Evolutionary conservation across 2,888 invertebrate genomes (phyloP).

Genomic region (Zootermopsis nevadensis): DNA sequence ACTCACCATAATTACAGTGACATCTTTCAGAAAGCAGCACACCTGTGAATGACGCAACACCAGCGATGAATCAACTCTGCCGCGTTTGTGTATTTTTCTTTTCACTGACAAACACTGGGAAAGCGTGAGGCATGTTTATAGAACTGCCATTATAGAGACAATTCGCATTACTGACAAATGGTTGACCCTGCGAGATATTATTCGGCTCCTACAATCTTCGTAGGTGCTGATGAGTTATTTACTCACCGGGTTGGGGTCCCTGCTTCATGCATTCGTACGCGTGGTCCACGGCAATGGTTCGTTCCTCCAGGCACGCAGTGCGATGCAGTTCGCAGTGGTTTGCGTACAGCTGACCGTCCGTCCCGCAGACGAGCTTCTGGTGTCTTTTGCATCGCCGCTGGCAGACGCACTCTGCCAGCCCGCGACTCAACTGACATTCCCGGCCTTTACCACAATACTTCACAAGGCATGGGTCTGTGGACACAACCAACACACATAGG

Average conservation of each 20-base stretch:
- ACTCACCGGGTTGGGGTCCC: background rate
- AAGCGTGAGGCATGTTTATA: too few species aligned
- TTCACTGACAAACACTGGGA: too few species aligned
- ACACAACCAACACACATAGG: background rate
- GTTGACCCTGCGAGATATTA: too few species aligned
- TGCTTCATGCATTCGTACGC: slow-evolving; percentile 65
- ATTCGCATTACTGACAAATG: too few species aligned
- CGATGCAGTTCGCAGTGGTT: slow-evolving; percentile 77
- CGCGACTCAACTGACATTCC: slow-evolving; percentile 69
- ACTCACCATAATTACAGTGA: too few species aligned
- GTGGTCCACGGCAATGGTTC: slow-evolving; percentile 68
- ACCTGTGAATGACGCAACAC: too few species aligned
- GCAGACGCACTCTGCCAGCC: slow-evolving; percentile 72
- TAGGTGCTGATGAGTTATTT: too few species aligned
- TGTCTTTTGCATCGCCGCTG: slow-evolving; percentile 68
- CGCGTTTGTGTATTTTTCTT: too few species aligned
- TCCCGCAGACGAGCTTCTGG: slow-evolving; percentile 72
- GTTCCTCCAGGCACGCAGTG: slow-evolving; percentile 69
- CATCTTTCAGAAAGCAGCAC: too few species aligned
- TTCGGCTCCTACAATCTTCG: too few species aligned
- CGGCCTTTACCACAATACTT: slow-evolving; percentile 72
- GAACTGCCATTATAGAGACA: too few species aligned
- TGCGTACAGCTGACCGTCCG: slow-evolving; percentile 74
- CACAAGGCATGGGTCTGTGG: slow-evolving; percentile 51
- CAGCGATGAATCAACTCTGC: too few species aligned